Conservation (phyloP, 2,113 vertebrate species). For the Urocolius indicus region DNA sequence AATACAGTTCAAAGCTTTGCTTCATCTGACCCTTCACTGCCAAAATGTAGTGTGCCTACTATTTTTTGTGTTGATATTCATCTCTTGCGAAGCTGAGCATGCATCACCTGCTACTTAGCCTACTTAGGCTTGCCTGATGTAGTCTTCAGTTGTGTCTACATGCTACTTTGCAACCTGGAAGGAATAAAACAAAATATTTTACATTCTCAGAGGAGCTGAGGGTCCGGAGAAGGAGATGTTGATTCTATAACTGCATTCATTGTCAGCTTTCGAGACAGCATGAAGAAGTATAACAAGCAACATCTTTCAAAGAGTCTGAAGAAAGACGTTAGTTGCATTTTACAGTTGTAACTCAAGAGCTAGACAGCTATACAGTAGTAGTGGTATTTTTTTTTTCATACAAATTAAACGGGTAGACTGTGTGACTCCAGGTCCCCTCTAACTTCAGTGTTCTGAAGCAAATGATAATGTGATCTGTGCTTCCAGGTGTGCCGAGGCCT, state of each 20-base stretch:
- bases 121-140: neutral
- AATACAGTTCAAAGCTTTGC: neutral
- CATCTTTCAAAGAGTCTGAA: neutral
- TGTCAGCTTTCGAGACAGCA: neutral
- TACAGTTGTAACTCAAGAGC: neutral
- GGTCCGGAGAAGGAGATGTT: neutral
- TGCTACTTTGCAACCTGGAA: neutral
- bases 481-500: slow-evolving; percentile 94
- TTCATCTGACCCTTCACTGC: neutral
- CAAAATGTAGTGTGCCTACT: neutral
- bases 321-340: neutral
- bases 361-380: neutral
- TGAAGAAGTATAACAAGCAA: neutral
- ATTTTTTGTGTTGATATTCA: neutral
- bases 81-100: neutral
- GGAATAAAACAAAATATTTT: neutral
- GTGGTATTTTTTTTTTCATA: neutral
- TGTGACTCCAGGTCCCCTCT: neutral
- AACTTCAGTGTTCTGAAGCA: neutral
- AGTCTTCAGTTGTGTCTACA: neutral
- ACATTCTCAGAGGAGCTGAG: neutral
- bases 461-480: neutral
- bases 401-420: neutral
- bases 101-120: neutral
- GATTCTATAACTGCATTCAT: neutral